Conservation (phyloP, 1,140 invertebrate species). For the Eupristina koningsbergeri region DNA sequence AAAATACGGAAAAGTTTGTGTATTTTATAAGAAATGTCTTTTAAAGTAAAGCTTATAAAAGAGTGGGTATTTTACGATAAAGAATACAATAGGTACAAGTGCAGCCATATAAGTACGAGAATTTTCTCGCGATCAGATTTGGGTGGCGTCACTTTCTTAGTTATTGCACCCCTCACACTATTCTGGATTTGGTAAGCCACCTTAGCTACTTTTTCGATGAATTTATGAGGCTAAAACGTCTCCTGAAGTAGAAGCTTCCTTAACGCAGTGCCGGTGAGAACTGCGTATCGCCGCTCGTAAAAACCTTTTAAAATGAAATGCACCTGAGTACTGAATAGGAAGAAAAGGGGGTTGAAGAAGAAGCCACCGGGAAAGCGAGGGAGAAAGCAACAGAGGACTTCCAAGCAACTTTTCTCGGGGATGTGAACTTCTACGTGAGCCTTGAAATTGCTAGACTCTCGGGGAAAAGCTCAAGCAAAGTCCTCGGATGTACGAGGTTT, state of each 20-base stretch:
- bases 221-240: slow-evolving; percentile 32
- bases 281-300: slow-evolving; percentile 13
- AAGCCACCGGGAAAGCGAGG: background rate
- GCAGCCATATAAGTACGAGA: background rate
- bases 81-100: background rate
- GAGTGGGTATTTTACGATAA: background rate
- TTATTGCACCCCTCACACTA: background rate
- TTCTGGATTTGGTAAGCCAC: slow-evolving; percentile 21
- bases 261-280: background rate
- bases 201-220: slow-evolving; percentile 32
- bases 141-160: background rate
- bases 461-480: slow-evolving; percentile 9
- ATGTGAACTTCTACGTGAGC: background rate
- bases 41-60: too few species aligned
- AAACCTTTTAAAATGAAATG: slow-evolving; percentile 46
- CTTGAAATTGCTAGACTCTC: slow-evolving; percentile 19
- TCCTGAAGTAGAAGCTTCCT: slow-evolving; percentile 3
- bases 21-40: background rate
- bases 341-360: background rate
- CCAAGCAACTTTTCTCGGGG: slow-evolving; percentile 11
- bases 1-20: too few species aligned
- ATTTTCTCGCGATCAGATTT: background rate
- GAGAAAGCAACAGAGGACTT: background rate
- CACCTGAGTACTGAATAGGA: slow-evolving; percentile 14
- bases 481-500: slow-evolving; percentile 29